Conservation (phyloP, 2,888 invertebrate species). For the Leptinotarsa juncta region DNA sequence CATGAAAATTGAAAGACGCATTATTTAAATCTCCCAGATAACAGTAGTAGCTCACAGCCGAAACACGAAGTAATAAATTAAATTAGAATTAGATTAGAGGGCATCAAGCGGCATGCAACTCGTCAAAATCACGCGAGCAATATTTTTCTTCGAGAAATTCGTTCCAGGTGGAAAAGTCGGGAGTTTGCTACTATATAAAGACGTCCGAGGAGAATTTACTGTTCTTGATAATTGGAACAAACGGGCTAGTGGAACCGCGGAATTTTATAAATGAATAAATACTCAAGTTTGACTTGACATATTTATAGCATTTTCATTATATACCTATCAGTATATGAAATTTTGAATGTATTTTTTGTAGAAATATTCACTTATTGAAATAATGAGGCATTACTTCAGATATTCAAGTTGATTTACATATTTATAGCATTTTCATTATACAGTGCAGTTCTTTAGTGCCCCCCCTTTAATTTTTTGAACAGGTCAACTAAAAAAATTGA, state of each 20-base stretch:
- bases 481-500: too few species aligned
- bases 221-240: not conserved
- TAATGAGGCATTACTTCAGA: too few species aligned
- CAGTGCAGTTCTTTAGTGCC: too few species aligned
- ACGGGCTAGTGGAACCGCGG: not conserved
- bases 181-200: not conserved
- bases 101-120: slow-evolving; percentile 25
- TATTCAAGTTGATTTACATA: too few species aligned
- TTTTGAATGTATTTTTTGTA: too few species aligned
- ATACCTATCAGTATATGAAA: too few species aligned
- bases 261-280: not conserved
- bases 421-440: too few species aligned
- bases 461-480: too few species aligned
- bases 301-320: too few species aligned
- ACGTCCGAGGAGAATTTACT: not conserved
- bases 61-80: slow-evolving; percentile 25
- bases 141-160: slow-evolving; percentile 5
- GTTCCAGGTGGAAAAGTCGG: not conserved
- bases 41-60: slow-evolving; percentile 12
- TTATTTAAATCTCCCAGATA: slow-evolving; percentile 11
- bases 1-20: not conserved
- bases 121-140: slow-evolving; percentile 23
- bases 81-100: slow-evolving; percentile 23
- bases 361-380: too few species aligned
- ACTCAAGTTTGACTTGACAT: too few species aligned